Evolutionary conservation across 2,113 vertebrate genomes (phyloP).

Genomic region (Crypturellus undulatus): DNA sequence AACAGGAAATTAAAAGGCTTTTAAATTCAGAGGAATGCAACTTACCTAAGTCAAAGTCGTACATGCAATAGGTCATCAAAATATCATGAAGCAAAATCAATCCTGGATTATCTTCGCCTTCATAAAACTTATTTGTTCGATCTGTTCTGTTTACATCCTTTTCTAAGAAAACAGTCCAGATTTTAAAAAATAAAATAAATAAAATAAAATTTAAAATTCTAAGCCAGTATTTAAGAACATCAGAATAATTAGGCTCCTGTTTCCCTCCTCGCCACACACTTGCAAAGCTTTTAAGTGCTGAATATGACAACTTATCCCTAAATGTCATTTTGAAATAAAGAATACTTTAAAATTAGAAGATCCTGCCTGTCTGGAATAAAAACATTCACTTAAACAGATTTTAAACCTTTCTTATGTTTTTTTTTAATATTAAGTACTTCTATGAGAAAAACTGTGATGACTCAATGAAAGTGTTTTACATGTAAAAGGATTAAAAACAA

Average conservation of each 20-base stretch:
- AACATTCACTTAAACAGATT: constrained; percentile 41
- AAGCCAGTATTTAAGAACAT: constrained; percentile 49
- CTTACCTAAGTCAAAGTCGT: constrained; percentile 97
- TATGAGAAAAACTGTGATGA: constrained; percentile 26
- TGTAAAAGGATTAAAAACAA: constrained; percentile 22
- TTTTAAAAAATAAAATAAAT: constrained; percentile 19
- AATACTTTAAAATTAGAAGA: constrained; percentile 42
- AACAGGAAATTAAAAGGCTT: background rate
- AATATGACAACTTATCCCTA: constrained; percentile 18
- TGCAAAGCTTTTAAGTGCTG: constrained; percentile 59
- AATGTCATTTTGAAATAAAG: constrained; percentile 56
- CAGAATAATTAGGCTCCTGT: constrained; percentile 44
- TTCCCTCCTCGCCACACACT: background rate
- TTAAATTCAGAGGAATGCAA: constrained; percentile 18
- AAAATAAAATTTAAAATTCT: constrained; percentile 8
- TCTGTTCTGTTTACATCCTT: constrained; percentile 98
- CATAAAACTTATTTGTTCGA: constrained; percentile 94
- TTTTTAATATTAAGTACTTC: constrained; percentile 8
- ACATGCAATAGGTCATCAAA: constrained; percentile 99
- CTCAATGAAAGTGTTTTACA: constrained; percentile 15
- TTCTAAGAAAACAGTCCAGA: constrained; percentile 81
- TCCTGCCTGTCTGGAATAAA: constrained; percentile 10
- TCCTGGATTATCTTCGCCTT: constrained; percentile 94
- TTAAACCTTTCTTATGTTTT: constrained; percentile 8
- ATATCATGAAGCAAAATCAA: constrained; percentile 95